Percentiles rank a stretch among this genome's conserved stretches.
phyloP scores from a whole-genome alignment of 2,113 vertebrate species.

The Illadopsis cleaveri region DNA sequence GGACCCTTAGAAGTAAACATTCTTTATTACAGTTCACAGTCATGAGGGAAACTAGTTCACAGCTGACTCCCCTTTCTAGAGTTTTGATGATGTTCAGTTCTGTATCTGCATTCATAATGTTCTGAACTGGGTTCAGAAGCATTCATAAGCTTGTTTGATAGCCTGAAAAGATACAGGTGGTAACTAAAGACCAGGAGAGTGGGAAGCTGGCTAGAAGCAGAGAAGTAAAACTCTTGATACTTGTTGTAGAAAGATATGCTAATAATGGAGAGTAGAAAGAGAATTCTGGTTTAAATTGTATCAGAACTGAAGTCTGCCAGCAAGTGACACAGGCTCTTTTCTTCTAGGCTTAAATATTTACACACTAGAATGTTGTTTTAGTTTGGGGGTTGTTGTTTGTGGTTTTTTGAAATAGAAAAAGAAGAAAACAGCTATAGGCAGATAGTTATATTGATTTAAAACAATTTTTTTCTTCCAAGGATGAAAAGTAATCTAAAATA shows the following conservation, averaged over 20 bases:
- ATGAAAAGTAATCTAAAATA: not conserved
- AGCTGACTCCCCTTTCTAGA: not conserved
- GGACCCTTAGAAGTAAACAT: not conserved
- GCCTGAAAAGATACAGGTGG: not conserved
- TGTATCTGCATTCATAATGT: too few relatives aligned
- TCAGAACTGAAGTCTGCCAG: not conserved
- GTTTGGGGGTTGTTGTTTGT: not conserved
- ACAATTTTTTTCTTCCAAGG: not conserved
- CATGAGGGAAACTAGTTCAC: not conserved
- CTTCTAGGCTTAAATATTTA: not conserved
- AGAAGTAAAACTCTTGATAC: not conserved
- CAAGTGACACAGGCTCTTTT: fast-evolving
- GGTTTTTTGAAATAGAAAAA: not conserved
- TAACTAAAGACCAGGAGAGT: not conserved
- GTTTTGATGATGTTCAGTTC: not conserved
- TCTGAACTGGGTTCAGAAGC: too few relatives aligned
- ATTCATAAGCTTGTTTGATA: not conserved
- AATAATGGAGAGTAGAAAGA: not conserved
- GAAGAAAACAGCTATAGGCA: not conserved
- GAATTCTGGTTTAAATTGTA: not conserved
- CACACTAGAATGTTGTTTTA: not conserved
- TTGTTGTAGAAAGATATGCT: not conserved
- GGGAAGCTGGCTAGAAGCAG: not conserved
- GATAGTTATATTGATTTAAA: not conserved
- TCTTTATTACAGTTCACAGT: not conserved